A percentile compares a stretch with the other conserved stretches of the same genome.
phyloP scores from a whole-genome alignment of 2,888 invertebrate genomes.

The Nowickia ferox region DNA sequence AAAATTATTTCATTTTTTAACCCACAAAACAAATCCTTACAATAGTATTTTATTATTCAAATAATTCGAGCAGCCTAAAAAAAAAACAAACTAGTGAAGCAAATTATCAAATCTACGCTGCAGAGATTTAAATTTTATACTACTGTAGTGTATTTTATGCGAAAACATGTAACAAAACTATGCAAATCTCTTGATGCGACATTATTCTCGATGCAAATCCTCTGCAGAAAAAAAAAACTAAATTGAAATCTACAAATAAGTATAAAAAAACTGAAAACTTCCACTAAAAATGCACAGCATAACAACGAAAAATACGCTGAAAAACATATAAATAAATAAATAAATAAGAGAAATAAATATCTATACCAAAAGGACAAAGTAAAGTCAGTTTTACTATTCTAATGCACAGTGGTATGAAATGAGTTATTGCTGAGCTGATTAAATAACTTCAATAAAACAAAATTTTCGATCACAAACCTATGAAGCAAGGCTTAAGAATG shows the following conservation, averaged over 20 bases:
- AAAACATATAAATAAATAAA: neutral
- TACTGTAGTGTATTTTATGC: neutral
- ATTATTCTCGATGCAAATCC: conserved; percentile 52
- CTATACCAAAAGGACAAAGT: neutral
- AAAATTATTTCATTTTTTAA: no score
- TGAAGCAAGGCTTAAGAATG: no score
- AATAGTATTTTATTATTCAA: neutral
- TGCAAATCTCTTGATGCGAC: conserved; percentile 60
- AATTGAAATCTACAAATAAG: neutral
- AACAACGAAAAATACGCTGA: neutral
- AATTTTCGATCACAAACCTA: no score
- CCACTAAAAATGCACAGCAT: neutral
- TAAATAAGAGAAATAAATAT: neutral
- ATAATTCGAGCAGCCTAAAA: neutral
- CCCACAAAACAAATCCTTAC: neutral
- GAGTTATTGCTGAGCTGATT: no score
- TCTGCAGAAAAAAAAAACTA: neutral
- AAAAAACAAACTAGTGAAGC: neutral
- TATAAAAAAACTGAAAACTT: neutral
- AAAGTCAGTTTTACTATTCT: neutral
- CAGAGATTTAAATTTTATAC: conserved; percentile 24
- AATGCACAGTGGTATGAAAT: neutral
- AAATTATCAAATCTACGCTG: conserved; percentile 38
- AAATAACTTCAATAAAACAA: no score
- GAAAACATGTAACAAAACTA: conserved; percentile 48